Conservation (phyloP, 2,113 vertebrate genomes). For the Perca fluviatilis region DNA sequence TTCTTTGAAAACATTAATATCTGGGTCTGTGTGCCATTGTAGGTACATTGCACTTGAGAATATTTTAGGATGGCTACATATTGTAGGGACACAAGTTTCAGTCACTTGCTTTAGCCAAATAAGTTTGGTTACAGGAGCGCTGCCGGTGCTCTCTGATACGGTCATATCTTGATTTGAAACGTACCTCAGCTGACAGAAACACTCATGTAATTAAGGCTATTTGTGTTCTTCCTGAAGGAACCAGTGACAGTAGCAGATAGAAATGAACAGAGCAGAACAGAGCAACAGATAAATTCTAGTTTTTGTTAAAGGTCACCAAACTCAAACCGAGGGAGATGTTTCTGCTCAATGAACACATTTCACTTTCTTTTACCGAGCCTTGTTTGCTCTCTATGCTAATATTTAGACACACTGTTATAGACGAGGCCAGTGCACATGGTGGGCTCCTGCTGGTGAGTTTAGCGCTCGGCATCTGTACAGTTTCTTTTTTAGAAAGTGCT, state of each 20-base stretch:
- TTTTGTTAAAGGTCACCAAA: slow-evolving; percentile 39
- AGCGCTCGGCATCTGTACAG: slow-evolving; percentile 34
- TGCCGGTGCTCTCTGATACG: background rate
- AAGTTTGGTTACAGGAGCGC: slow-evolving; percentile 1
- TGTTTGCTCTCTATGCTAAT: slow-evolving; percentile 40
- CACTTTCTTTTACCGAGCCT: slow-evolving; percentile 12
- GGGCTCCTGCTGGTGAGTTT: slow-evolving; percentile 48
- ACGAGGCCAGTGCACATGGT: slow-evolving; percentile 35
- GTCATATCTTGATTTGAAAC: slow-evolving; percentile 62
- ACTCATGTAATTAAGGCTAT: slow-evolving; percentile 67
- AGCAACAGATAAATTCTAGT: slow-evolving; percentile 40
- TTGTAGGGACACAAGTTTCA: slow-evolving; percentile 11
- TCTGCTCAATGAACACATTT: slow-evolving; percentile 64
- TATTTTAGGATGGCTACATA: slow-evolving; percentile 5
- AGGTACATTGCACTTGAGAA: slow-evolving; percentile 3
- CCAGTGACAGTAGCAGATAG: slow-evolving; percentile 42
- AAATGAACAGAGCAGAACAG: slow-evolving; percentile 19
- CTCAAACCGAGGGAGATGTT: slow-evolving; percentile 25
- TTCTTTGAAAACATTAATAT: background rate
- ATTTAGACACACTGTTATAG: slow-evolving; percentile 53
- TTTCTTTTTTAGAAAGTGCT: slow-evolving; percentile 15
- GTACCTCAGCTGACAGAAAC: slow-evolving; percentile 61
- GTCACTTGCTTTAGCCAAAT: slow-evolving; percentile 20
- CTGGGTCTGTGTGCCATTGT: slow-evolving; percentile 2
- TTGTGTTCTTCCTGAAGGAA: slow-evolving; percentile 55